Base-by-base conservation (phyloP, 2,113 vertebrate genomes). In the Lucifuga dentata region DNA sequence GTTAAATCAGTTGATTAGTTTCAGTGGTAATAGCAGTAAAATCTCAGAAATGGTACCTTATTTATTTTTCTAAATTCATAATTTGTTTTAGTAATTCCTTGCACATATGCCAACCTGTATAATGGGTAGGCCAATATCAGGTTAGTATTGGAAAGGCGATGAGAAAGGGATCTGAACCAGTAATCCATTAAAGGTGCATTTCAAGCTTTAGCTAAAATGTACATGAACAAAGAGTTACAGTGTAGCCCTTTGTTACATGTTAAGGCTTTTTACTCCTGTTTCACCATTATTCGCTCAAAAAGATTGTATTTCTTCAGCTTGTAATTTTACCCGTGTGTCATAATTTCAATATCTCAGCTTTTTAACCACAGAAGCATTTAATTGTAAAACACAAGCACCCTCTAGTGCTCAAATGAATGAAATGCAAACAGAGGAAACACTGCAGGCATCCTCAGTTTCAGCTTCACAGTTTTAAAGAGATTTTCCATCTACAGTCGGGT, bases 311-410 rank as follows among this genome's bases (percentile, higher is more conserved):
- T 26, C 29, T 11, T 19, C 0, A 6, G 11, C 1, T 7, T 36
- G 1, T 20, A 21, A 23, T 11, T 7, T 38, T 39, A 48, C 0
- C 0, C 11, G 2, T 0, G 1, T 38, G 56, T n/a, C 1, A 32
- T 43, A 3, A 13, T 12, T 17, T 50, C 29, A 35, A 2, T 20
- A 10, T 11, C 1, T 21, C 24, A 7, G 3, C n/a, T 45, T 2
- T 21, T 5, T 43, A 5, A 11, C 9, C 29, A 5, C 17, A 21
- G 20, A 44, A 40, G 20, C 5, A 11, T 56, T 46, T 52, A 57
- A 58, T 51, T 44, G 23, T 78, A 33, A 57, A 65, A 40, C 83
- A 87, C 21, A 29, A 84, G 81, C 64, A 17, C 87, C 90, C 79
- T 80, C 88, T 91, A 58, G 49, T 88, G 90, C 83, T n/a, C 43